phyloP scores from a whole-genome alignment of 2,797 vertebrate genomes.

The Acrocephalus scirpaceus region DNA sequence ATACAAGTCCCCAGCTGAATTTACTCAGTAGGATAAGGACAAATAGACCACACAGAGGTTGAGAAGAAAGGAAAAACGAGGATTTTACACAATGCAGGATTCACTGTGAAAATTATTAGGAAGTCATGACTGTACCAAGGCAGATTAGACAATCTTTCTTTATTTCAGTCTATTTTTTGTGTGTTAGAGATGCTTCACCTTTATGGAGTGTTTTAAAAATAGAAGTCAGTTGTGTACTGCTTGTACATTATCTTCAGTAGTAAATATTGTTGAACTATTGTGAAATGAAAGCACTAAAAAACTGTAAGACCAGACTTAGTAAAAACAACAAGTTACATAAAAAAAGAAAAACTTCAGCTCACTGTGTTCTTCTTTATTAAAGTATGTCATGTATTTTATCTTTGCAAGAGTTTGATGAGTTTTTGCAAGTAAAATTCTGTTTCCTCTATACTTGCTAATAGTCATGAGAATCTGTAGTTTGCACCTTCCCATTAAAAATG shows the following conservation, averaged over 20 bases:
- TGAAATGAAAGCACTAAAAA: conserved; percentile 62
- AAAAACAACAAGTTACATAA: conserved; percentile 76
- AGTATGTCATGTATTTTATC: conserved; percentile 81
- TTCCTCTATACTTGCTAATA: conserved; percentile 85
- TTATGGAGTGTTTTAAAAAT: conserved; percentile 19
- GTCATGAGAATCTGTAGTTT: conserved; percentile 87
- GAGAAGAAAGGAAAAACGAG: background rate
- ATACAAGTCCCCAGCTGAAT: background rate
- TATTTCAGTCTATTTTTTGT: background rate
- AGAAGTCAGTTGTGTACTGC: conserved; percentile 31
- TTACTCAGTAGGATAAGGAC: background rate
- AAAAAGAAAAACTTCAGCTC: conserved; percentile 72
- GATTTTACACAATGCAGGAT: background rate
- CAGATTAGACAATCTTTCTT: background rate
- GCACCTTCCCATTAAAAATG: conserved; percentile 88
- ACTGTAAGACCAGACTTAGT: conserved; percentile 60
- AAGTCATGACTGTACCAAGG: background rate
- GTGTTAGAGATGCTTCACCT: background rate
- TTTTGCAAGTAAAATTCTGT: conserved; percentile 88
- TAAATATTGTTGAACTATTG: conserved; percentile 52
- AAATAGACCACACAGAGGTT: background rate
- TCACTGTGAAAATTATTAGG: background rate
- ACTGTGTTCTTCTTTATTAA: conserved; percentile 71
- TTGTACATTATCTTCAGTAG: conserved; percentile 1
- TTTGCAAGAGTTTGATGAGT: conserved; percentile 81